Evolutionary conservation across 2,113 vertebrate genomes (phyloP).

Genomic region (Corynorhinus townsendii): DNA sequence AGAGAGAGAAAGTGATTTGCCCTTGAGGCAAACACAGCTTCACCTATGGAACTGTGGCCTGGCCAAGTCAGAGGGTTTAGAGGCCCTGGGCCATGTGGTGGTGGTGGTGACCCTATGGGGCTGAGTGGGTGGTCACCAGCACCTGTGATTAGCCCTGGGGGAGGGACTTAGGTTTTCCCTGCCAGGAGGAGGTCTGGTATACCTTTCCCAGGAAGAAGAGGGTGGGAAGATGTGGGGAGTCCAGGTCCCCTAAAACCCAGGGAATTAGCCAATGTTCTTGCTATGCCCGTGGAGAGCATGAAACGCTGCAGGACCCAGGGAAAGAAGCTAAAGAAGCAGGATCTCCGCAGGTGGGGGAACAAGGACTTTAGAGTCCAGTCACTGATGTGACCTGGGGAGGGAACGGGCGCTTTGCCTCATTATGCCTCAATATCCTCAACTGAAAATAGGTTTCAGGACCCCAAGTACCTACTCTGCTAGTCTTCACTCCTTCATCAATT

Average conservation of each 20-base stretch:
- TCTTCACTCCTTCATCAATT: not conserved
- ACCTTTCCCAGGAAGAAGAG: not conserved
- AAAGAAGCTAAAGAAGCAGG: not conserved
- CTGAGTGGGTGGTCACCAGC: not conserved
- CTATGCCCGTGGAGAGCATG: not conserved
- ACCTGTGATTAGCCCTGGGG: not conserved
- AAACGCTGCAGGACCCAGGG: not conserved
- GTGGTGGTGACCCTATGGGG: not conserved
- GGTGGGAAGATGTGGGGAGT: not conserved
- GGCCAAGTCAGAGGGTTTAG: not conserved
- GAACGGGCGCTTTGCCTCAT: not conserved
- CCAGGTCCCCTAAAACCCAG: not conserved
- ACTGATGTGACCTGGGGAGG: not conserved
- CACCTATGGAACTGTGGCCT: not conserved
- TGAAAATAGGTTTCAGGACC: not conserved
- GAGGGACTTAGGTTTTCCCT: not conserved
- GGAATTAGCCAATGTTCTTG: not conserved
- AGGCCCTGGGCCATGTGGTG: not conserved
- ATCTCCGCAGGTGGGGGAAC: not conserved
- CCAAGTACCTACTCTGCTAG: not conserved
- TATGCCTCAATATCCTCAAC: not conserved
- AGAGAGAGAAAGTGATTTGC: not conserved
- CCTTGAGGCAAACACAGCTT: not conserved
- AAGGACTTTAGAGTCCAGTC: not conserved
- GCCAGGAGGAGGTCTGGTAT: not conserved